A percentile compares a stretch with the other conserved stretches of the same genome.
phyloP scores from a whole-genome alignment of 2,888 invertebrate genomes.

The Pammene fasciana region DNA sequence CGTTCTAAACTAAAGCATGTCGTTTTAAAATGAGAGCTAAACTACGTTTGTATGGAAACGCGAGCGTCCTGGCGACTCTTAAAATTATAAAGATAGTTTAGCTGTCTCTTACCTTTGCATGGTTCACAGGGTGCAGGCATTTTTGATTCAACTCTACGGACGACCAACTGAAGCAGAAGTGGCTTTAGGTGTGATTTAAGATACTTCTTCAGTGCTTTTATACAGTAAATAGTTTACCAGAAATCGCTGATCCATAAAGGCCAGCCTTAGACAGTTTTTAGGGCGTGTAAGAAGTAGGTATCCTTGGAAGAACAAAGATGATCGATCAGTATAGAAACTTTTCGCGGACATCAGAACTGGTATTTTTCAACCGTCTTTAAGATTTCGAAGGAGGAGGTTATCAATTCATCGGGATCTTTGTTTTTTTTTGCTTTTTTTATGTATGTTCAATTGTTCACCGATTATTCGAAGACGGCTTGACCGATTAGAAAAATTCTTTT shows the following conservation, averaged over 20 bases:
- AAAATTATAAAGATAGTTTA: no score
- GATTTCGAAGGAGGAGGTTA: no score
- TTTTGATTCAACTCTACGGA: slow-evolving; percentile 18
- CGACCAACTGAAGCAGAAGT: not conserved
- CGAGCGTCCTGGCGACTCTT: no score
- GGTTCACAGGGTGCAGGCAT: slow-evolving; percentile 84
- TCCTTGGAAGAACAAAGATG: slow-evolving; percentile 21
- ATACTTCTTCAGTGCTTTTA: slow-evolving; percentile 9
- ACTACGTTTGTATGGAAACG: no score
- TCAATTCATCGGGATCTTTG: no score
- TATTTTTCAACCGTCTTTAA: no score
- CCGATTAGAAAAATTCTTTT: no score
- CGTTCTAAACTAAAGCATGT: no score
- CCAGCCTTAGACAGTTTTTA: slow-evolving; percentile 4
- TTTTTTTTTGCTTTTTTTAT: no score
- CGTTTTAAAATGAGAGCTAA: no score
- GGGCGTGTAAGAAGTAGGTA: slow-evolving; percentile 13
- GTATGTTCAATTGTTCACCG: no score
- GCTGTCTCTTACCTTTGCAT: slow-evolving; percentile 77
- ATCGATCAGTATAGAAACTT: not conserved
- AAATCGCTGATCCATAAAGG: slow-evolving; percentile 11
- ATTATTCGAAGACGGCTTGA: no score
- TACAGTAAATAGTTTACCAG: slow-evolving; percentile 10
- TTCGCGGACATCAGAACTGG: not conserved
- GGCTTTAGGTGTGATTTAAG: slow-evolving; percentile 6